Percentiles rank a stretch among this genome's conserved stretches.
phyloP scores from a whole-genome alignment of 2,113 vertebrate genomes.

The Ceyx cyanopectus region DNA sequence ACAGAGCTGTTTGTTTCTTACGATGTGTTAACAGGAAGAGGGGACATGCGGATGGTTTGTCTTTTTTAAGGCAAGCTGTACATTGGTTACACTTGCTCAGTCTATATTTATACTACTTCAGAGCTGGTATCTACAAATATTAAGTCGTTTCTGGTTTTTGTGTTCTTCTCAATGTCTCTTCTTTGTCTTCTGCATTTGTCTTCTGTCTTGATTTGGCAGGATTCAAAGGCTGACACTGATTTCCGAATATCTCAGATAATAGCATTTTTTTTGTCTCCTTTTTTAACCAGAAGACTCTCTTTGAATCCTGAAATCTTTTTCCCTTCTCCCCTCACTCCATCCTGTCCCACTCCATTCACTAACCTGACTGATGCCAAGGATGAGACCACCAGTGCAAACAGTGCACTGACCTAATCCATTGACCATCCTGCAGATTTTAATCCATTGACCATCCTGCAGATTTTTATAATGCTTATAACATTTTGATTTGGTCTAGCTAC shows the following conservation, averaged over 20 bases:
- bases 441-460: background rate
- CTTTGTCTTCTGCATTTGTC: background rate
- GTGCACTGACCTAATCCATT: background rate
- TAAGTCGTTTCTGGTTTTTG: background rate
- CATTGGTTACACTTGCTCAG: background rate
- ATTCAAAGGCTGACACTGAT: background rate
- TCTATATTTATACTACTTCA: background rate
- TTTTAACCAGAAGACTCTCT: background rate
- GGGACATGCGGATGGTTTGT: conserved; percentile 4
- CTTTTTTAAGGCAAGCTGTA: background rate
- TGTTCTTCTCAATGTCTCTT: background rate
- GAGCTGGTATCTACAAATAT: background rate
- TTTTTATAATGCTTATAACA: background rate
- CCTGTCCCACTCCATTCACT: background rate
- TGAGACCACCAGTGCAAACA: background rate
- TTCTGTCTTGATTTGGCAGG: background rate
- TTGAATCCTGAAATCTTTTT: background rate
- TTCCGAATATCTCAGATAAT: background rate
- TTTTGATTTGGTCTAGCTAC: background rate
- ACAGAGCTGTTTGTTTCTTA: background rate
- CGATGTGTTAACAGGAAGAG: background rate
- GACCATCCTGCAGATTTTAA: background rate
- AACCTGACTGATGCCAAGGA: background rate
- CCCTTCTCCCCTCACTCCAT: background rate
- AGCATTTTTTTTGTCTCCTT: background rate